Evolutionary conservation across 2,888 invertebrate genomes (phyloP).

Genomic region (Ectropis crepuscularia): DNA sequence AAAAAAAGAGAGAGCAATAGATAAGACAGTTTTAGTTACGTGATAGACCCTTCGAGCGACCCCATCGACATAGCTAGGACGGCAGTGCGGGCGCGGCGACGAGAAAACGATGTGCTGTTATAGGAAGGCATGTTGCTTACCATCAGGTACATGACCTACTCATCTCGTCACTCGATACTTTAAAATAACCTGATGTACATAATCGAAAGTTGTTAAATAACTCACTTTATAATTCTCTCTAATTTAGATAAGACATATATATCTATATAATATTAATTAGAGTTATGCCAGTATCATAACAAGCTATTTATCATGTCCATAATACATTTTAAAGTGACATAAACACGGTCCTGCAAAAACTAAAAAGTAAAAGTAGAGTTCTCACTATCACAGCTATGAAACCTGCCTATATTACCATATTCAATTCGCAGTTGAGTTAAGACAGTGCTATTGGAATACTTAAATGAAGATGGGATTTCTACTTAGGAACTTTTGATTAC

Average conservation of each 20-base stretch:
- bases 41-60: no score
- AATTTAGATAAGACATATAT: neutral
- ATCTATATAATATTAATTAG: conserved; percentile 1
- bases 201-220: no score
- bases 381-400: conserved; percentile 2
- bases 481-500: neutral
- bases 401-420: neutral
- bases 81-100: no score
- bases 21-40: no score
- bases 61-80: no score
- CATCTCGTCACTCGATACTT: no score
- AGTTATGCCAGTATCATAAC: neutral
- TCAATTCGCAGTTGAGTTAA: neutral
- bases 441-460: neutral
- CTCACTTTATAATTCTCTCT: no score
- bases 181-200: no score
- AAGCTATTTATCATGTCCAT: neutral
- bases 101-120: no score
- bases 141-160: no score
- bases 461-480: neutral
- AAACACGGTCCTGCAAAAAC: neutral
- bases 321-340: neutral
- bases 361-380: conserved; percentile 24
- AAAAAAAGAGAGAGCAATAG: no score
- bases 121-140: no score